A percentile compares a stretch with the other conserved stretches of the same genome.
These are phyloP conservation scores for Rhabdophis nuchalis DNA, from an alignment of 2,797 vertebrate genomes.

Conservation along the genomic window DNA sequence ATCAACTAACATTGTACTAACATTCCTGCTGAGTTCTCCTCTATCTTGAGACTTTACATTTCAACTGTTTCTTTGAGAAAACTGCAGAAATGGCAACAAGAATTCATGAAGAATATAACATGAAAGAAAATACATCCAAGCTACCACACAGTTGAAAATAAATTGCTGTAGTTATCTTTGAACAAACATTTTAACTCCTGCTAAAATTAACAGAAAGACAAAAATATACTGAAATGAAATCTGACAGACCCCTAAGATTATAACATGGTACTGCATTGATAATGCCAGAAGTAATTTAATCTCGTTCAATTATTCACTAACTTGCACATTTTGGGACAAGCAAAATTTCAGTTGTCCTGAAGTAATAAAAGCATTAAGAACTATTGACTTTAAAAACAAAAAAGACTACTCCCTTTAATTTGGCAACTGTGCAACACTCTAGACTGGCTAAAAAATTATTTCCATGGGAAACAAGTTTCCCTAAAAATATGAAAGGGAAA, in stretches of 20 bases:
- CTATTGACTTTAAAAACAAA: constrained; percentile 62
- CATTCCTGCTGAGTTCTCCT: neutral
- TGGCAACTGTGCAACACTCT: constrained; percentile 51
- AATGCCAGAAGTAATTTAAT: constrained; percentile 55
- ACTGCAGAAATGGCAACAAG: neutral
- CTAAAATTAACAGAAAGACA: constrained; percentile 27
- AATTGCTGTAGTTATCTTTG: constrained; percentile 23
- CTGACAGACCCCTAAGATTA: constrained; percentile 33
- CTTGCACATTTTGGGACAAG: constrained; percentile 41
- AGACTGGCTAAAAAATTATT: constrained; percentile 56
- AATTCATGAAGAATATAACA: constrained; percentile 15
- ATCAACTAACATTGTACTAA: neutral
- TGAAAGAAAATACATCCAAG: constrained; percentile 16
- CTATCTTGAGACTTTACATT: neutral
- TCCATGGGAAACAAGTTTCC: constrained; percentile 58
- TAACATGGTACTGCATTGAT: constrained; percentile 49
- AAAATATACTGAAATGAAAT: constrained; percentile 43
- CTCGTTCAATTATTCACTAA: constrained; percentile 43
- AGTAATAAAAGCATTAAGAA: constrained; percentile 50
- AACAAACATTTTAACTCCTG: constrained; percentile 11
- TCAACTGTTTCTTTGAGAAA: neutral
- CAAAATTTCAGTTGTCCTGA: constrained; percentile 48
- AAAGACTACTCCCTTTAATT: constrained; percentile 55
- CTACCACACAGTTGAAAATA: neutral
- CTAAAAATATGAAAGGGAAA: constrained; percentile 47